A percentile compares a stretch with the other conserved stretches of the same genome.
Conservation (phyloP, 2,888 invertebrate genomes). For the Lithosia quadra region DNA sequence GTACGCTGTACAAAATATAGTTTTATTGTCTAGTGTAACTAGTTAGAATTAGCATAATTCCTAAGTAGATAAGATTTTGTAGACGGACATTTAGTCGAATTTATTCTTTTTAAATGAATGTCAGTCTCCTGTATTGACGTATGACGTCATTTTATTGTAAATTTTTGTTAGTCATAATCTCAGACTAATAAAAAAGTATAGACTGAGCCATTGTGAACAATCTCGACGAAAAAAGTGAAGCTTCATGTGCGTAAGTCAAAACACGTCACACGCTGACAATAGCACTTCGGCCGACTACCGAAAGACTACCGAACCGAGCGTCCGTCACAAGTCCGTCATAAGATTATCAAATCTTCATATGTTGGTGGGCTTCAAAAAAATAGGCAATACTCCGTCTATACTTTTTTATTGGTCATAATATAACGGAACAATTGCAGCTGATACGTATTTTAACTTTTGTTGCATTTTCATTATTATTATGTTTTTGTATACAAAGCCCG, state of each 20-base stretch:
- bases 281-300: too few species aligned
- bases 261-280: too few species aligned
- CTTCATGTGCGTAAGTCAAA: too few species aligned
- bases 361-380: too few species aligned
- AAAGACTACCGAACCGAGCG: too few species aligned
- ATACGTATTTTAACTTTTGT: conserved; percentile 27
- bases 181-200: too few species aligned
- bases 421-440: conserved; percentile 32
- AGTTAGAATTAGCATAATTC: conserved; percentile 51
- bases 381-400: too few species aligned
- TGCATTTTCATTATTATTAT: conserved; percentile 28
- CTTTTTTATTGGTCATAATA: conserved; percentile 28
- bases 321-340: too few species aligned
- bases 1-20: conserved; percentile 66
- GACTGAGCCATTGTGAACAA: too few species aligned
- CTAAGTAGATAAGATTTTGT: conserved; percentile 44
- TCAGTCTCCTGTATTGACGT: conserved; percentile 36
- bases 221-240: too few species aligned
- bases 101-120: conserved; percentile 41
- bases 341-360: too few species aligned
- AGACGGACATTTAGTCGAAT: conserved; percentile 47
- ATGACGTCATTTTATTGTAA: conserved; percentile 39
- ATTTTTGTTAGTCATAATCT: conserved; percentile 29
- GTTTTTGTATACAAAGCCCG: conserved; percentile 32
- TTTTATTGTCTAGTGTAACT: conserved; percentile 52